These are phyloP conservation scores for Drosophila lutescens DNA, from an alignment of 2,888 invertebrate species.

Conservation along the genomic window DNA sequence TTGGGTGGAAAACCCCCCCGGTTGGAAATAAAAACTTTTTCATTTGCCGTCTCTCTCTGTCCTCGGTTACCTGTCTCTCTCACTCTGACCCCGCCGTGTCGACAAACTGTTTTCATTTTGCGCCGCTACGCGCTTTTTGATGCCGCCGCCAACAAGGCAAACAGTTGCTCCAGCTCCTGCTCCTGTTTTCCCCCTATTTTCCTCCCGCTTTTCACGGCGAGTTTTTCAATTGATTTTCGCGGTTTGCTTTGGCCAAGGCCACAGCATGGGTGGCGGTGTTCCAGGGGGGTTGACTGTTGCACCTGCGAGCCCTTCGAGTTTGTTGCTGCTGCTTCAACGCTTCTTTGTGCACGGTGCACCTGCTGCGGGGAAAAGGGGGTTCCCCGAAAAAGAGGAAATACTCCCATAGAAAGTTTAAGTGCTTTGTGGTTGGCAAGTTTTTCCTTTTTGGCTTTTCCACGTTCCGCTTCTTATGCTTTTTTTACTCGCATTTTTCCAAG, in stretches of 20 bases:
- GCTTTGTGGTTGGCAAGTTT: conserved; percentile 65
- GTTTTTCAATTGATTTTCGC: conserved; percentile 80
- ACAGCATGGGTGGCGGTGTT: conserved; percentile 12
- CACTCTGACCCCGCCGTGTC: conserved; percentile 44
- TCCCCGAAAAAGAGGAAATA: conserved; percentile 14
- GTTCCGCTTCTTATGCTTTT: conserved; percentile 17
- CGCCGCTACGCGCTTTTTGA: conserved; percentile 79
- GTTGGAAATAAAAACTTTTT: conserved; percentile 67
- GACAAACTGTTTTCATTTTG: conserved; percentile 78
- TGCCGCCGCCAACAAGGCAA: conserved; percentile 66
- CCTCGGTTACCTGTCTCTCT: conserved; percentile 7
- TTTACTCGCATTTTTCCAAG: conserved; percentile 18
- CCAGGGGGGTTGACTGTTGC: conserved; percentile 53
- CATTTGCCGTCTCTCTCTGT: conserved; percentile 55
- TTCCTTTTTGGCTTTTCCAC: conserved; percentile 32
- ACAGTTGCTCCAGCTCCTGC: conserved; percentile 51
- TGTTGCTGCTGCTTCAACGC: conserved; percentile 70
- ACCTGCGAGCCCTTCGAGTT: conserved; percentile 52
- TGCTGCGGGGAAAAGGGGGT: neutral
- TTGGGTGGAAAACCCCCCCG: conserved; percentile 2
- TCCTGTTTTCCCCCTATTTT: conserved; percentile 17
- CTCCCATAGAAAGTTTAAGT: conserved; percentile 76
- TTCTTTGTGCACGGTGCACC: conserved; percentile 70
- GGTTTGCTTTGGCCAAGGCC: conserved; percentile 72
- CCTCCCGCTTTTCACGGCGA: conserved; percentile 48